These are phyloP conservation scores for Coluber constrictor DNA, from an alignment of 2,797 vertebrate species.

Conservation along the genomic window DNA sequence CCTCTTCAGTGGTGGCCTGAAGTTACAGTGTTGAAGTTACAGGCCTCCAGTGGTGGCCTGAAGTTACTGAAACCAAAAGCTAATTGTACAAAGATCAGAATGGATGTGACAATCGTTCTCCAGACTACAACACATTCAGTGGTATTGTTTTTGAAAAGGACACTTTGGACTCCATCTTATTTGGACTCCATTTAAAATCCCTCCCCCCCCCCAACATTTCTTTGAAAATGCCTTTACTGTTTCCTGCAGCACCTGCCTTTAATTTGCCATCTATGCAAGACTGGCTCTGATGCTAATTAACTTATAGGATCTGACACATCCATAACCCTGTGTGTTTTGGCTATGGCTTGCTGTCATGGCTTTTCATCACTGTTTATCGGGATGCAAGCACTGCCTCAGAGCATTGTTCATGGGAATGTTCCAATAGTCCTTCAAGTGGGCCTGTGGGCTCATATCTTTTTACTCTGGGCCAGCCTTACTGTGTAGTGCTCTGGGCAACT, in stretches of 20 bases:
- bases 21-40: not conserved
- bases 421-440: constrained; percentile 57
- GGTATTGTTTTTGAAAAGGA: not conserved
- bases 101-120: not conserved
- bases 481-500: not conserved
- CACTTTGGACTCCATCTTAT: not conserved
- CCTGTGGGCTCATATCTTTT: constrained; percentile 52
- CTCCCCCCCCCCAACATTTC: not conserved
- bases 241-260: constrained; percentile 37
- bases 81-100: not conserved
- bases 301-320: constrained; percentile 60
- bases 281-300: constrained; percentile 48
- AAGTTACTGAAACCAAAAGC: not conserved
- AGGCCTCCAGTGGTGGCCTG: not conserved
- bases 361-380: constrained; percentile 66
- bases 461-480: constrained; percentile 26
- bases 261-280: constrained; percentile 25
- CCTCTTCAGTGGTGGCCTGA: not conserved
- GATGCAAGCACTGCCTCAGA: constrained; percentile 52
- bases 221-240: constrained; percentile 10
- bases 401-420: constrained; percentile 46
- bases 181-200: constrained; percentile 11
- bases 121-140: constrained; percentile 1
- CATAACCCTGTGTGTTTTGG: constrained; percentile 42
- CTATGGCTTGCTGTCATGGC: constrained; percentile 52